phyloP scores from a whole-genome alignment of 2,888 invertebrate species.

The Cheilosia soror region DNA sequence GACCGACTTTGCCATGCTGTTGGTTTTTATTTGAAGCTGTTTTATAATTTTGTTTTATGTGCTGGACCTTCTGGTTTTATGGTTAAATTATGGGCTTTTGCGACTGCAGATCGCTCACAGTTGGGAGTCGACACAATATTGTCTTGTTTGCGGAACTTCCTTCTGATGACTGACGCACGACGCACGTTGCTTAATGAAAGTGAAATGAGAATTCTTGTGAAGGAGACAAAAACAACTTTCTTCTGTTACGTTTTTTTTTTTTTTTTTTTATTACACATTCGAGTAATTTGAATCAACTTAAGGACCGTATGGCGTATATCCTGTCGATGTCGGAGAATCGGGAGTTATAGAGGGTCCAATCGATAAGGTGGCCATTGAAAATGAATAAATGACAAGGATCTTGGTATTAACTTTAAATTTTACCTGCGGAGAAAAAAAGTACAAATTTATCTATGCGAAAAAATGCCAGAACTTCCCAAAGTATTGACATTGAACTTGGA shows the following conservation, averaged over 20 bases:
- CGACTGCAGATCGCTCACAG: conserved; percentile 17
- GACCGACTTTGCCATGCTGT: background rate
- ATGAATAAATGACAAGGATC: too few species aligned
- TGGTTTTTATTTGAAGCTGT: conserved; percentile 25
- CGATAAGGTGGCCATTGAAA: too few species aligned
- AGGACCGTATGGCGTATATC: conserved; percentile 21
- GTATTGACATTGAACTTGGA: too few species aligned
- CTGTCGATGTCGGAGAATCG: too few species aligned
- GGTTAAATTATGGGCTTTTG: too few species aligned
- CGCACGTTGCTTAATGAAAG: conserved; percentile 45
- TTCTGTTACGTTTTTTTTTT: conserved; percentile 45
- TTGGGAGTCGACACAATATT: conserved; percentile 5
- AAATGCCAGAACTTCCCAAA: too few species aligned
- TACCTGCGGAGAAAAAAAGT: too few species aligned
- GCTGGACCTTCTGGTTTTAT: conserved; percentile 23
- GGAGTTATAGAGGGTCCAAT: too few species aligned
- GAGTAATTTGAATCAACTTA: conserved; percentile 6
- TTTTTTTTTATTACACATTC: conserved; percentile 3
- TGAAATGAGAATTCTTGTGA: conserved; percentile 62
- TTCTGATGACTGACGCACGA: conserved; percentile 5
- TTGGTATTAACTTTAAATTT: too few species aligned
- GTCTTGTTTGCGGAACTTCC: conserved; percentile 11
- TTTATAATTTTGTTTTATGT: conserved; percentile 26
- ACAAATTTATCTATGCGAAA: too few species aligned
- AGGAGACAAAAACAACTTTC: conserved; percentile 68